A percentile compares a stretch with the other conserved stretches of the same genome.
Evolutionary conservation across 2,797 vertebrate genomes (phyloP).

Genomic region (Acipenser ruthenus): DNA sequence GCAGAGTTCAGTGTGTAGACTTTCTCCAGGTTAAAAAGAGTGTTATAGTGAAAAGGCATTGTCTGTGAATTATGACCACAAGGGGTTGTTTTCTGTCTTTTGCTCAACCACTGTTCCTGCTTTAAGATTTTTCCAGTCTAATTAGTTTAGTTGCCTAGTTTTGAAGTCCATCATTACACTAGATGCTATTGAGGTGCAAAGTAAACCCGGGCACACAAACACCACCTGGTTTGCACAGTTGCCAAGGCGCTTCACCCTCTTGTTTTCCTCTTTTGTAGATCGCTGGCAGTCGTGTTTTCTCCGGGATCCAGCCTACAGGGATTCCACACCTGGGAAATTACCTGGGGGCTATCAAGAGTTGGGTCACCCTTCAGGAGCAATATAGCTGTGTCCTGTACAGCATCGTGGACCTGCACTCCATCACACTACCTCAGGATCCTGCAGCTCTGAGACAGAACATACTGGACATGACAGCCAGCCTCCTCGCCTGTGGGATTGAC

Average conservation of each 20-base stretch:
- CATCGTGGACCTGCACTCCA: constrained; percentile 88
- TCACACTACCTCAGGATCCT: constrained; percentile 81
- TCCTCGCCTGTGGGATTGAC: constrained; percentile 85
- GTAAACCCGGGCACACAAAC: too few relatives aligned
- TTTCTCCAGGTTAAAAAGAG: too few relatives aligned
- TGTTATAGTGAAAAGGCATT: too few relatives aligned
- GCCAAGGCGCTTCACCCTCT: neutral
- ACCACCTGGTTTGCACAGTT: too few relatives aligned
- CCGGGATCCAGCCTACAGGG: constrained; percentile 90
- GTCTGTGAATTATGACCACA: too few relatives aligned
- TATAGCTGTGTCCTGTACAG: constrained; percentile 74
- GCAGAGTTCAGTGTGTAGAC: too few relatives aligned
- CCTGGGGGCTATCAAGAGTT: constrained; percentile 83
- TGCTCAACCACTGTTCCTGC: too few relatives aligned
- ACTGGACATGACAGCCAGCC: constrained; percentile 80
- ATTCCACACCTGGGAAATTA: constrained; percentile 88
- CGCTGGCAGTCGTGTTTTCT: constrained; percentile 63
- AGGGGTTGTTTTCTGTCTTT: too few relatives aligned
- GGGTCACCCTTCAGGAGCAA: constrained; percentile 74
- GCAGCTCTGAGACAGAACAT: constrained; percentile 59
- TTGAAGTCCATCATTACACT: too few relatives aligned
- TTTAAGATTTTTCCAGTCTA: too few relatives aligned
- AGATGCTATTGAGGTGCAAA: too few relatives aligned
- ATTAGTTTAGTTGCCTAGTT: too few relatives aligned
- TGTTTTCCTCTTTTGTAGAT: constrained; percentile 23